Percentiles rank a stretch among this genome's conserved stretches.
These are phyloP conservation scores for Agapornis roseicollis DNA, from an alignment of 2,113 vertebrate genomes.

Conservation along the genomic window DNA sequence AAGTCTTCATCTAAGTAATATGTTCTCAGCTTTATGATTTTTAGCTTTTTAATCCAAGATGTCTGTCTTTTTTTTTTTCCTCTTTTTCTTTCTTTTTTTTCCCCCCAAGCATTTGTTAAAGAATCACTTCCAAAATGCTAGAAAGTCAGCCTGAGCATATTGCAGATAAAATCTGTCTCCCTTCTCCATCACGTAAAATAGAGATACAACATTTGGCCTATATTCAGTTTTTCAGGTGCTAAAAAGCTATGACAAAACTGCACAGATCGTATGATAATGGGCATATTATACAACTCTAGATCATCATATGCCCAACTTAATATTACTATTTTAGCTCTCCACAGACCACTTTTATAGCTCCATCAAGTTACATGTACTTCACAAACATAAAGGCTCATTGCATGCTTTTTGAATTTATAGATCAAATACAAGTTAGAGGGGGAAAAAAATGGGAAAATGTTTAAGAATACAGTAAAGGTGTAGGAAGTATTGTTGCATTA, in stretches of 20 bases:
- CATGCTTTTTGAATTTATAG: not conserved
- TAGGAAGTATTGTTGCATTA: not conserved
- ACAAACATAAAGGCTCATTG: not conserved
- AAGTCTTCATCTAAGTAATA: constrained; percentile 51
- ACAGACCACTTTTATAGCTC: constrained; percentile 21
- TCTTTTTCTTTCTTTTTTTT: too few species aligned
- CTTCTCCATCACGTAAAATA: constrained; percentile 62
- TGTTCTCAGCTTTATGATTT: constrained; percentile 52
- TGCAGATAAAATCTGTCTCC: constrained; percentile 69
- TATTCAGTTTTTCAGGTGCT: constrained; percentile 67
- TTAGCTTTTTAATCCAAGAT: constrained; percentile 59
- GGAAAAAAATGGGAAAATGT: not conserved
- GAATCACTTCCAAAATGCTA: constrained; percentile 68
- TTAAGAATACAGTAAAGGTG: not conserved
- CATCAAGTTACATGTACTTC: not conserved
- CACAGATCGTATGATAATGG: constrained; percentile 68
- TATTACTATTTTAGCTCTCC: constrained; percentile 53
- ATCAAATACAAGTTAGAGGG: not conserved
- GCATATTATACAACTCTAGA: constrained; percentile 60
- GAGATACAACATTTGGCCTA: constrained; percentile 66
- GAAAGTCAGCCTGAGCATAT: constrained; percentile 68
- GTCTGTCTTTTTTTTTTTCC: not conserved
- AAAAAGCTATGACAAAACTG: constrained; percentile 65
- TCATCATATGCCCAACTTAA: constrained; percentile 64
- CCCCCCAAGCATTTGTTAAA: constrained; percentile 39